A percentile compares a stretch with the other conserved stretches of the same genome.
These are phyloP conservation scores for Calephelis perditalis DNA, from an alignment of 2,888 invertebrate genomes.

Conservation along the genomic window DNA sequence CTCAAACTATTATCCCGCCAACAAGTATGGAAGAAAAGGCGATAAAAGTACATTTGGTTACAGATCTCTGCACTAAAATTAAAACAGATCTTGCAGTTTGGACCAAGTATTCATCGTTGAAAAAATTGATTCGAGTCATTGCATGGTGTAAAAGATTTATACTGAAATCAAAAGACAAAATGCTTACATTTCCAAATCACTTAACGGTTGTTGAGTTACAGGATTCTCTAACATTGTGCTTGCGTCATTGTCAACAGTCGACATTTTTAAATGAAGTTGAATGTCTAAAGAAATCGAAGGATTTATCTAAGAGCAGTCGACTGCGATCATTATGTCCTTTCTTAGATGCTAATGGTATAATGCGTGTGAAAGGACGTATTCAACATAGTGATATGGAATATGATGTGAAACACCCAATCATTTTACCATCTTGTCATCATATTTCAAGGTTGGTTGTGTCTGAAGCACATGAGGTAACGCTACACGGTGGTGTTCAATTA, in stretches of 20 bases:
- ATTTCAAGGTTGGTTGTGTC: constrained; percentile 6
- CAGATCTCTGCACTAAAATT: neutral
- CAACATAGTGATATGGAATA: constrained; percentile 3
- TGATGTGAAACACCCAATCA: constrained; percentile 8
- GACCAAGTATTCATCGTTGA: constrained; percentile 2
- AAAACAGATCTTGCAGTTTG: neutral
- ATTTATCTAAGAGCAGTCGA: constrained; percentile 4
- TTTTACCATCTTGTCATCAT: neutral
- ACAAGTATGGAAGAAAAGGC: no score
- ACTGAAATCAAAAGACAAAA: neutral
- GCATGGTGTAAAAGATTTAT: constrained; percentile 9
- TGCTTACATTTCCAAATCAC: neutral
- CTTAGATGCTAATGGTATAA: constrained; percentile 4
- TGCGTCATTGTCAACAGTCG: neutral
- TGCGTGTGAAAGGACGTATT: constrained; percentile 13
- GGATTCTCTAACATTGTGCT: neutral
- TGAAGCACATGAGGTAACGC: neutral
- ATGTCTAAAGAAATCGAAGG: constrained; percentile 3
- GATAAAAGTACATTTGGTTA: neutral
- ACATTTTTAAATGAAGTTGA: constrained; percentile 10
- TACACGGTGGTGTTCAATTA: constrained; percentile 5
- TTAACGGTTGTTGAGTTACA: neutral
- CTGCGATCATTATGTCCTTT: constrained; percentile 10
- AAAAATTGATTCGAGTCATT: constrained; percentile 9
- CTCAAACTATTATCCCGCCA: neutral